phyloP scores from a whole-genome alignment of 1,140 invertebrate species.

The Phocides pigmalion region DNA sequence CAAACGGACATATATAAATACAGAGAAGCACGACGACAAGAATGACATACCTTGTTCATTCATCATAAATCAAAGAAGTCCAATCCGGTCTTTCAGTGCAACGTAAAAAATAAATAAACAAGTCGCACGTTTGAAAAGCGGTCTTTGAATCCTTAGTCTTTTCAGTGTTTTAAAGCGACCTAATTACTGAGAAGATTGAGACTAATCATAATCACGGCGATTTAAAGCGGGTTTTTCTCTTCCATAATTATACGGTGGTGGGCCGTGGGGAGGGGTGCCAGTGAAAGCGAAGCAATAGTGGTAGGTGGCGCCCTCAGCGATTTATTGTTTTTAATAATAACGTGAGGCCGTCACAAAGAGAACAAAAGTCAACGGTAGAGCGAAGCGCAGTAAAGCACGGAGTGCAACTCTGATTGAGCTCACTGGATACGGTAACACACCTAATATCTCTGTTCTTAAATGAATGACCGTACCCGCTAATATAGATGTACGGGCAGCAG shows the following conservation, averaged over 20 bases:
- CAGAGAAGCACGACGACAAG: background rate
- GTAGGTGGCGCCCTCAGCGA: constrained; percentile 78
- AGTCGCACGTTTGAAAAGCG: constrained; percentile 2
- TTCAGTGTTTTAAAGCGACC: constrained; percentile 17
- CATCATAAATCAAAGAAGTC: constrained; percentile 2
- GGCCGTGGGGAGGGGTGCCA: constrained; percentile 45
- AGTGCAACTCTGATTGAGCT: constrained; percentile 9
- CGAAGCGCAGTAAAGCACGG: constrained; percentile 42
- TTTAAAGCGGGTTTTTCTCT: constrained; percentile 18
- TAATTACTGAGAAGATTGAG: constrained; percentile 24
- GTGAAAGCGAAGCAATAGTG: constrained; percentile 78
- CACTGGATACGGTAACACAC: constrained; percentile 45
- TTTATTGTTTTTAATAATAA: constrained; percentile 84
- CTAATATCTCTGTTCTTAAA: background rate
- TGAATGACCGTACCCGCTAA: no score
- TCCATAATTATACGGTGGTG: constrained; percentile 11
- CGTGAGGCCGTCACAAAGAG: constrained; percentile 79
- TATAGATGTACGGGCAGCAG: no score
- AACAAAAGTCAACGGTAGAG: constrained; percentile 71
- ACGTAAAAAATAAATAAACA: constrained; percentile 21
- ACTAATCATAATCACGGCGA: constrained; percentile 13
- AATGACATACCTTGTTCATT: background rate
- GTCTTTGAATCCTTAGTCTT: constrained; percentile 15
- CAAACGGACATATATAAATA: no score
- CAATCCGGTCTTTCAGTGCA: constrained; percentile 1